Evolutionary conservation across 2,113 vertebrate species (phyloP).

Genomic region (Alligator mississippiensis): DNA sequence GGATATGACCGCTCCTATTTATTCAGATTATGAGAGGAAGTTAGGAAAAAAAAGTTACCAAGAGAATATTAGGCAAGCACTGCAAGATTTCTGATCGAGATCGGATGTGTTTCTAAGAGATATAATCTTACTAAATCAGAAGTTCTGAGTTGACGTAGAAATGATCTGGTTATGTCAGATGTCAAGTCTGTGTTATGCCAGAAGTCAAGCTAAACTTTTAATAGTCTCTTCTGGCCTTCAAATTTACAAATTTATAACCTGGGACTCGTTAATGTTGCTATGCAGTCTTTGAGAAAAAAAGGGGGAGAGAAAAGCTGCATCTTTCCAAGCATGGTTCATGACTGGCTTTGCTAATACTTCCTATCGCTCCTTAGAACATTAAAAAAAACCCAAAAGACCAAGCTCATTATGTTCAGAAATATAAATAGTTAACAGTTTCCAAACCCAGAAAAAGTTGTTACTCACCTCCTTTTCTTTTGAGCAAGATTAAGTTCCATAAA

Average conservation of each 20-base stretch:
- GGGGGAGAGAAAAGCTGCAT: background rate
- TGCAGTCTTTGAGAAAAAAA: background rate
- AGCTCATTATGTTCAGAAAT: background rate
- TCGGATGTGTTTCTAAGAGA: background rate
- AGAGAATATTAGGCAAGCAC: background rate
- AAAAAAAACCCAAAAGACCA: background rate
- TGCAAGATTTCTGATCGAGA: background rate
- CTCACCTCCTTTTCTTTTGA: constrained; percentile 96
- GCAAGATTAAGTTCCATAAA: constrained; percentile 98
- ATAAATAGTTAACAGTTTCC: background rate
- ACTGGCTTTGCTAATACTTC: background rate
- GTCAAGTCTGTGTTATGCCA: background rate
- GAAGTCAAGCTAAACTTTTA: background rate
- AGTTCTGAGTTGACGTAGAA: background rate
- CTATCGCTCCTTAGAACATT: background rate
- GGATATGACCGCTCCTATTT: no score
- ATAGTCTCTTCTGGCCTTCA: background rate
- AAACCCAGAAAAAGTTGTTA: constrained; percentile 18
- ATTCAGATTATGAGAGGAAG: no score
- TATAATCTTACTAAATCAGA: background rate
- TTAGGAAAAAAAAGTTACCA: no score
- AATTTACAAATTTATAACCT: background rate
- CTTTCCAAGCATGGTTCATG: background rate
- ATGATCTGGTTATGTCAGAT: background rate
- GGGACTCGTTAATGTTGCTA: background rate